Evolutionary conservation across 2,797 vertebrate genomes (phyloP).

Genomic region (Cuculus canorus): DNA sequence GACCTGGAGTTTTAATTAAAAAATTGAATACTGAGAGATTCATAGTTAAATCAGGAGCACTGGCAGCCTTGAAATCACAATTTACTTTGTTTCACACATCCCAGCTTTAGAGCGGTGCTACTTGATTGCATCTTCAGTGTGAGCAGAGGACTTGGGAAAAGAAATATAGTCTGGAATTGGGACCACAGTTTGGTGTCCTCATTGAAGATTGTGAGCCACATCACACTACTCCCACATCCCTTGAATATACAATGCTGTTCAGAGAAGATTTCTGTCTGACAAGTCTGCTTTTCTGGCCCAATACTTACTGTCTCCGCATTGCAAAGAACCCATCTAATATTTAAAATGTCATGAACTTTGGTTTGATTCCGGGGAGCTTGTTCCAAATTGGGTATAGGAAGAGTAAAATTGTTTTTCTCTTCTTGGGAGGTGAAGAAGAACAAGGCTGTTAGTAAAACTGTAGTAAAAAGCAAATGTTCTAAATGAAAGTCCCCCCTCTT

Average conservation of each 20-base stretch:
- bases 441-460: neutral
- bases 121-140: neutral
- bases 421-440: neutral
- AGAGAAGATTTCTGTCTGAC: neutral
- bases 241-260: neutral
- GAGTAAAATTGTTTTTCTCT: neutral
- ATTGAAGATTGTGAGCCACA: neutral
- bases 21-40: neutral
- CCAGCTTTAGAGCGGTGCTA: neutral
- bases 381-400: neutral
- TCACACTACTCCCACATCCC: neutral
- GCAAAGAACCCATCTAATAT: neutral
- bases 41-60: neutral
- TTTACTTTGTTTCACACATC: neutral
- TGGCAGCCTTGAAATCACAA: neutral
- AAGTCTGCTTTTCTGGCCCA: neutral
- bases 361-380: neutral
- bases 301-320: neutral
- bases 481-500: neutral
- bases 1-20: conserved; percentile 14
- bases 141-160: neutral
- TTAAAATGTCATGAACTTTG: neutral
- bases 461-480: neutral
- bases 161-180: neutral
- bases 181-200: neutral